Evolutionary conservation across 2,888 invertebrate species (phyloP).

Genomic region (Criorhina ranunculi): DNA sequence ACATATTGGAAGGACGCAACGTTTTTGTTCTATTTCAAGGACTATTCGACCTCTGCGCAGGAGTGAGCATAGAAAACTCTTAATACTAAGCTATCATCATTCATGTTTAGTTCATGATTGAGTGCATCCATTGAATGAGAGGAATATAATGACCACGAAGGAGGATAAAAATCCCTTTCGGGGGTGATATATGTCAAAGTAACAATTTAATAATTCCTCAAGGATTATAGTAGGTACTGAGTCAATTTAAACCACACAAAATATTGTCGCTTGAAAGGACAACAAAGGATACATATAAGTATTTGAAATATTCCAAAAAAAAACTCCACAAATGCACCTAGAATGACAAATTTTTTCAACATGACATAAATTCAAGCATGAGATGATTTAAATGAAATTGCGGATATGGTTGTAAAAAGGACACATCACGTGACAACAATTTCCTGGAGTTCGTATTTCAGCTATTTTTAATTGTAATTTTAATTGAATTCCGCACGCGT

Average conservation of each 20-base stretch:
- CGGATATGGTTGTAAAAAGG: background rate
- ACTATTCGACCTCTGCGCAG: background rate
- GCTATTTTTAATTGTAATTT: constrained; percentile 60
- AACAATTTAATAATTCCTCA: background rate
- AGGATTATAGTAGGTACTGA: constrained; percentile 17
- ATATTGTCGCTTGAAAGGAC: background rate
- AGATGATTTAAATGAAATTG: background rate
- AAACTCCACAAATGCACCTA: constrained; percentile 41
- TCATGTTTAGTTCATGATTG: constrained; percentile 39
- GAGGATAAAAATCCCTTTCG: background rate
- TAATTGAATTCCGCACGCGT: constrained; percentile 53
- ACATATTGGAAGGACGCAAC: background rate
- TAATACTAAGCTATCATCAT: constrained; percentile 19
- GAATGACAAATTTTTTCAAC: constrained; percentile 20
- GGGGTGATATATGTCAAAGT: background rate
- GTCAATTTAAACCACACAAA: constrained; percentile 49
- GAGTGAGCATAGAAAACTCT: background rate
- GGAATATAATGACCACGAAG: constrained; percentile 20
- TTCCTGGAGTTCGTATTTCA: constrained; percentile 23
- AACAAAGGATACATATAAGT: background rate
- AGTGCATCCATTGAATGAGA: constrained; percentile 19
- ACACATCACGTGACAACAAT: constrained; percentile 23
- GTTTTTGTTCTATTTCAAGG: background rate
- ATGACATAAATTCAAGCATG: background rate
- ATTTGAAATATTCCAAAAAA: background rate